Conservation (phyloP, 2,888 invertebrate species). For the Beris chalybata region DNA sequence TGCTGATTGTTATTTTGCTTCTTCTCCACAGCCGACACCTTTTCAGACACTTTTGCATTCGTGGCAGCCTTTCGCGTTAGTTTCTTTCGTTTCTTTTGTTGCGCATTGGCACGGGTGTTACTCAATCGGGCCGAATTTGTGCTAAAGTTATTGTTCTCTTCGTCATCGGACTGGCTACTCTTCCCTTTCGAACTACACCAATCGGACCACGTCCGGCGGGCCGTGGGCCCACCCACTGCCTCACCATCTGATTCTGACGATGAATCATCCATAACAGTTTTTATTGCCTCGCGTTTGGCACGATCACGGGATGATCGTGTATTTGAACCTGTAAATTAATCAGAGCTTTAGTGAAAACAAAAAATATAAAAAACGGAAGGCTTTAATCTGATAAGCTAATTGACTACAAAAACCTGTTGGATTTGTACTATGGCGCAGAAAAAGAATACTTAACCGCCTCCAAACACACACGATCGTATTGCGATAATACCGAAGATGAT, state of each 20-base stretch:
- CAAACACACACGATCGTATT: no score
- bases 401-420: no score
- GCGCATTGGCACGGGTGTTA: slow-evolving; percentile 41
- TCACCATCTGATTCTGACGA: slow-evolving; percentile 48
- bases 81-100: slow-evolving; percentile 55
- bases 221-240: slow-evolving; percentile 65
- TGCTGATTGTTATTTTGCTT: slow-evolving; percentile 33
- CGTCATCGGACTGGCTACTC: slow-evolving; percentile 66
- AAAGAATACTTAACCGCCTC: no score
- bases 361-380: no score
- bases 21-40: slow-evolving; percentile 7
- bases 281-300: slow-evolving; percentile 59
- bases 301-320: slow-evolving; percentile 54
- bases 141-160: slow-evolving; percentile 57
- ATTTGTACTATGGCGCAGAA: no score
- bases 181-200: slow-evolving; percentile 66
- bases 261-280: slow-evolving; percentile 50
- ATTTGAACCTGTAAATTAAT: slow-evolving; percentile 34
- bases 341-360: no score
- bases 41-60: slow-evolving; percentile 37
- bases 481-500: no score
- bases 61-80: slow-evolving; percentile 55
- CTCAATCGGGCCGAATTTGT: slow-evolving; percentile 45
- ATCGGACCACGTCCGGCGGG: slow-evolving; percentile 75
- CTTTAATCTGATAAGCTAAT: no score